Base-by-base conservation (phyloP, 2,113 vertebrate species). In the Vimba vimba region DNA sequence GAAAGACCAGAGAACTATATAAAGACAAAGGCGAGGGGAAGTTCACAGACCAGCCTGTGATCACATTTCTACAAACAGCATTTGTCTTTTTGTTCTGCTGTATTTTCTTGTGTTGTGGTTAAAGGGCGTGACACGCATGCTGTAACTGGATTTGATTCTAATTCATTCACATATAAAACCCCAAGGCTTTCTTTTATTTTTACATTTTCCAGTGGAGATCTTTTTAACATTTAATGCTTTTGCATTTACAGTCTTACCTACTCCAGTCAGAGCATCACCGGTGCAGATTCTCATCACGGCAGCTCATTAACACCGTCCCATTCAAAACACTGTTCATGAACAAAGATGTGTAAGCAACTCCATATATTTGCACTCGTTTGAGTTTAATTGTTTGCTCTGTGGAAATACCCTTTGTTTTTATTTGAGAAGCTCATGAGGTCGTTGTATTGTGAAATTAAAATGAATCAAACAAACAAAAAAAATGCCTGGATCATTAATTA, bases 291-390 rank as follows among this genome's bases (percentile, higher is more conserved):
- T 75, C 52, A n/a, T 36, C 75, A 84, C 57, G 2, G 2, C 57
- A 17, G 39, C 30, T 30, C 59, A 84, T 86, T 78, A 78, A 52
- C 39, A 64, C 73, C 27, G 25, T 9, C 39, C 21, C 21, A 39
- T 85, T 85, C 62, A 86, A 64, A 86, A 30, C 23, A 11, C 85
- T 81, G 25, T 84, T 77, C 82, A 77, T 84, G 82, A 85, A 85
- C 82, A 86, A 78, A 82, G 57, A 27, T 76, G 39, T 50, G 36
- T 74, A 17, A 76, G 10, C 73, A 82, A 78, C 82, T 85, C 11
- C 59, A 78, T 76, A 45, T 57, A 82, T 88, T 73, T 82, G 62
- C 62, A 47, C 60, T 23, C 43, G 73, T 62, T 73, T 85, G 39
- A 82, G 52, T 69, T 23, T 11, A 62, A 62, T 60, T 36, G 66